Evolutionary conservation across 2,797 vertebrate genomes (phyloP).

Genomic region (Sandelia bainsii): DNA sequence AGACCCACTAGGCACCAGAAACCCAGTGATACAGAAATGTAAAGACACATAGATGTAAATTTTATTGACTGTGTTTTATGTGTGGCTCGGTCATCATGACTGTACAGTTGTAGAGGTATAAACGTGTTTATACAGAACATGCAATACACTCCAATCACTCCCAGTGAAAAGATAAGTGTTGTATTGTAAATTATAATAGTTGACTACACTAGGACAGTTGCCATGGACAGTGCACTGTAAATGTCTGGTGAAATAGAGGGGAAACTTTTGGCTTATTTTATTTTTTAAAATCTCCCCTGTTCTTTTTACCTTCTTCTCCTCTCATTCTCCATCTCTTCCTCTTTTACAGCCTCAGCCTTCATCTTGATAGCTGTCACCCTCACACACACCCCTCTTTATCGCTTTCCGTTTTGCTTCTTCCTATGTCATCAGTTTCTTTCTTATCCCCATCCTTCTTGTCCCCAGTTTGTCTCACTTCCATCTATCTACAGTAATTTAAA

Average conservation of each 20-base stretch:
- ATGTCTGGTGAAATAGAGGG: conserved; percentile 29
- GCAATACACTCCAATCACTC: not conserved
- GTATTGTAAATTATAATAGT: too few species aligned
- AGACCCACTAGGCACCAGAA: not conserved
- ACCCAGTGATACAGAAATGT: not conserved
- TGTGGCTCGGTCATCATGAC: conserved; percentile 2
- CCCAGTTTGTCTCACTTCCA: conserved; percentile 16
- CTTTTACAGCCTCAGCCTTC: conserved; percentile 37
- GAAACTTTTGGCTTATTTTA: conserved; percentile 12
- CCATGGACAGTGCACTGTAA: conserved; percentile 6
- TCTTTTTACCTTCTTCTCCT: conserved; percentile 7
- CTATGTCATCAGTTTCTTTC: conserved; percentile 51
- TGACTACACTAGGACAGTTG: too few species aligned
- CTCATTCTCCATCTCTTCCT: not conserved
- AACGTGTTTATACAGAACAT: not conserved
- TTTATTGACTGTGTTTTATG: not conserved
- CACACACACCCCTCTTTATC: conserved; percentile 37
- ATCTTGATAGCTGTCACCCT: conserved; percentile 40
- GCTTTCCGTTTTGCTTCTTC: conserved; percentile 42
- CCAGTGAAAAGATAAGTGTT: not conserved
- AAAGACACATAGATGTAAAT: not conserved
- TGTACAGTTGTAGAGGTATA: conserved; percentile 18
- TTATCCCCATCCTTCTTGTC: conserved; percentile 32
- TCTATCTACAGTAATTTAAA: conserved; percentile 54
- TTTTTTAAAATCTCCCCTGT: conserved; percentile 27